These are phyloP conservation scores for Catocala nupta DNA, from an alignment of 2,888 invertebrate species.

Conservation along the genomic window DNA sequence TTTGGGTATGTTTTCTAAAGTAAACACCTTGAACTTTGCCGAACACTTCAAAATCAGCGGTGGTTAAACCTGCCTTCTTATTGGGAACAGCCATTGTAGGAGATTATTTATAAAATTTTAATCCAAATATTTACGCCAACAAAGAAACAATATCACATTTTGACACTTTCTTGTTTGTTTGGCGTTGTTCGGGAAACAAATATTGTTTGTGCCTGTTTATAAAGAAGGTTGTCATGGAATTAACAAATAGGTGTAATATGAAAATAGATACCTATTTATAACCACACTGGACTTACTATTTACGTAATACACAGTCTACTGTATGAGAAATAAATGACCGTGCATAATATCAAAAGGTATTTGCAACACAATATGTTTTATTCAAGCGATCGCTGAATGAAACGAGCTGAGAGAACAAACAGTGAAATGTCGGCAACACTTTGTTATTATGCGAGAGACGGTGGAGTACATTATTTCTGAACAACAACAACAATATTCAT, in stretches of 20 bases:
- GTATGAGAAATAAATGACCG: no score
- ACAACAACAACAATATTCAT: conserved; percentile 43
- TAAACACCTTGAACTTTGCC: conserved; percentile 89
- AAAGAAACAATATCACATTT: conserved; percentile 26
- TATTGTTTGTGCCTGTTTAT: conserved; percentile 33
- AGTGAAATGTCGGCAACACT: conserved; percentile 22
- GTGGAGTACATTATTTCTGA: conserved; percentile 35
- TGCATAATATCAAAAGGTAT: no score
- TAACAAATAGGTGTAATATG: conserved; percentile 28
- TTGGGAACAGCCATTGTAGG: conserved; percentile 53
- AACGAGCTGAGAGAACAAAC: conserved; percentile 32
- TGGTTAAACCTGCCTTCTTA: conserved; percentile 59
- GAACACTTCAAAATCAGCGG: conserved; percentile 87
- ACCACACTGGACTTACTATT: no score
- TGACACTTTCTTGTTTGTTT: conserved; percentile 53
- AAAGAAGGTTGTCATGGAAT: conserved; percentile 58
- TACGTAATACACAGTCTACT: no score
- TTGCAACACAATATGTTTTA: no score
- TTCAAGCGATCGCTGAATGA: conserved; percentile 18
- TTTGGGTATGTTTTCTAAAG: conserved; percentile 89
- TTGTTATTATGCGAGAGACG: conserved; percentile 22
- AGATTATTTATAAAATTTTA: neutral
- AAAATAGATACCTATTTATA: no score
- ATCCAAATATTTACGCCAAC: conserved; percentile 4
- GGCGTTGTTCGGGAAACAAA: conserved; percentile 61